Percentiles rank a stretch among this genome's conserved stretches.
phyloP scores from a whole-genome alignment of 53 echinoderm and acorn worm species.

The Arbacia lixula region DNA sequence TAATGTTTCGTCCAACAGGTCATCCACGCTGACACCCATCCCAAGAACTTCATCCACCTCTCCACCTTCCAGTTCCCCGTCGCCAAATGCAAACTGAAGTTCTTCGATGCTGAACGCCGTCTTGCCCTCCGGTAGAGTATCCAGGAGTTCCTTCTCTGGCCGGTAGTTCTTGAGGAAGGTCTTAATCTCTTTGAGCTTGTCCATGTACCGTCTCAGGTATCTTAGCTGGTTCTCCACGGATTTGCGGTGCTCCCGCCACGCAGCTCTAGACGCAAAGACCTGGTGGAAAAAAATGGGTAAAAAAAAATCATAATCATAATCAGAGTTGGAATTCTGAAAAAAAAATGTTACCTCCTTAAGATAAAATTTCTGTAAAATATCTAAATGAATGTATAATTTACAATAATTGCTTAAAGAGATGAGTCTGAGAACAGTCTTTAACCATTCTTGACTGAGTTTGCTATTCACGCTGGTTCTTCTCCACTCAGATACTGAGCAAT shows the following conservation, averaged over 20 bases:
- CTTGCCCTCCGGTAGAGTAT: constrained; percentile 29
- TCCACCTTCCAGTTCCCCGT: neutral
- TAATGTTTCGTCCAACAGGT: too few relatives aligned
- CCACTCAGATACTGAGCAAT: too few relatives aligned
- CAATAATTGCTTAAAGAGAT: too few relatives aligned
- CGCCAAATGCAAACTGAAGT: neutral
- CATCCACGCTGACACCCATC: neutral
- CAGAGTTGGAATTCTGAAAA: too few relatives aligned
- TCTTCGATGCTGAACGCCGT: constrained; percentile 13
- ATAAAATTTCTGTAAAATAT: too few relatives aligned
- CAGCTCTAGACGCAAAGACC: constrained; percentile 77
- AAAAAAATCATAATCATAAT: too few relatives aligned
- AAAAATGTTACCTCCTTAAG: too few relatives aligned
- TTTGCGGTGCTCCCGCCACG: constrained; percentile 70
- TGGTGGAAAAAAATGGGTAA: neutral
- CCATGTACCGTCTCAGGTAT: constrained; percentile 66
- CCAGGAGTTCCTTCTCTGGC: constrained; percentile 25
- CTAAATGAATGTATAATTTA: too few relatives aligned
- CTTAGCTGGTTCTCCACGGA: constrained; percentile 64
- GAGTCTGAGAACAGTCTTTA: too few relatives aligned
- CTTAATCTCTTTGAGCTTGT: constrained; percentile 78
- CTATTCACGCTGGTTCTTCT: too few relatives aligned
- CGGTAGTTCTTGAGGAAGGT: constrained; percentile 64
- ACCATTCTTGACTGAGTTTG: too few relatives aligned
- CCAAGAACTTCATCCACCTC: constrained; percentile 5